Base-by-base conservation (phyloP, 2,113 vertebrate species). In the Merops nubicus region DNA sequence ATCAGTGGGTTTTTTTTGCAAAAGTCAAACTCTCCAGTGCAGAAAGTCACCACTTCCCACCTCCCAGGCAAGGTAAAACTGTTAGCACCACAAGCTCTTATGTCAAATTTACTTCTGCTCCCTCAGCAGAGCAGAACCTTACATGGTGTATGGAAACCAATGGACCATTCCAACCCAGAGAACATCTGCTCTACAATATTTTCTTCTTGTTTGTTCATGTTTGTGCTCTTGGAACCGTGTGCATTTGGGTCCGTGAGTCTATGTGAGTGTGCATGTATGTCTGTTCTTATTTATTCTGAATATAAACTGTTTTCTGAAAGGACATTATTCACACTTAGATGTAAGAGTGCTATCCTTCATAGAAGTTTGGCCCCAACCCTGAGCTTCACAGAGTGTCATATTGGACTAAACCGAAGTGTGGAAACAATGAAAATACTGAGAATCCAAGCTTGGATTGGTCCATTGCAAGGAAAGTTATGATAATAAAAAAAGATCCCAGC, bases 241-340 rank as follows among this genome's bases (percentile, higher is more conserved):
- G 42, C 51, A 10, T 89, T 95, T 78, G 47, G 42, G 83, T 70
- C 80, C 43, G 3, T 75, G 57, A 95, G 18, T 34, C 38, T 56
- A 45, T 18, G 51, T 0, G 25, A 2, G 1, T 68, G 78, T 77
- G 63, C 69, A 69, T 40, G 3, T 64, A 59, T 72, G 83, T 68
- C 93, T 96, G 86, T 64, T 92, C 96, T 84, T 94, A 94, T 93
- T 96, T 96, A 94, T 86, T 86, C 95, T 91, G 92, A 94, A 88
- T 90, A 96, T 84, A 92, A 95, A 78, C 76, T 70, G 73, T 81
- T 93, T 93, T 96, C 80, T 95, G 89, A 95, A 87, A 89, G 86
- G 68, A 67, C 51, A 68, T 93, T 93, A 87, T 78, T 96, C 93
- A 95, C 72, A 54, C 26, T 22, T 10, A 87, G 85, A 93, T 92